phyloP scores from a whole-genome alignment of 2,113 vertebrate genomes.

The Pholis gunnellus region DNA sequence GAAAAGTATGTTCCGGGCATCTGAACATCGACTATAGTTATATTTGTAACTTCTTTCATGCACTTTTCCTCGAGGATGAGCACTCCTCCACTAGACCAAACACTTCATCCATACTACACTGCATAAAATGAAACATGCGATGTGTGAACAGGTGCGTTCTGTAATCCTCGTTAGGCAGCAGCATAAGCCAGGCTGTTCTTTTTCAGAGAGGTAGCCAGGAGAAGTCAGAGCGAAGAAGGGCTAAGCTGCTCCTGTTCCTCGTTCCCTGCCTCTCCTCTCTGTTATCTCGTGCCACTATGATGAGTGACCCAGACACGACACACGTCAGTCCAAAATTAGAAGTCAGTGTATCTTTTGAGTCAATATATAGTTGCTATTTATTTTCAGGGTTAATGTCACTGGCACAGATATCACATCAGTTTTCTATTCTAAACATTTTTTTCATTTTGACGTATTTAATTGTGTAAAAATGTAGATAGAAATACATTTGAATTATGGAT shows the following conservation, averaged over 20 bases:
- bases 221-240: constrained; percentile 54
- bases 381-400: neutral
- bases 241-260: constrained; percentile 60
- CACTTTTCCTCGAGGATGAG: neutral
- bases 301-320: constrained; percentile 59
- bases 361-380: neutral
- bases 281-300: constrained; percentile 53
- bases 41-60: neutral
- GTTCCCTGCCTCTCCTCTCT: constrained; percentile 29
- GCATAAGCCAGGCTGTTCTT: constrained; percentile 73
- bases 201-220: constrained; percentile 62
- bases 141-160: constrained; percentile 69
- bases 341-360: neutral
- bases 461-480: no score
- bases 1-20: neutral
- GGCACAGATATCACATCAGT: neutral
- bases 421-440: neutral
- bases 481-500: neutral
- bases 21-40: neutral
- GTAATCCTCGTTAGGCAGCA: constrained; percentile 75
- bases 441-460: neutral
- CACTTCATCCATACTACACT: constrained; percentile 18
- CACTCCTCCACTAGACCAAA: constrained; percentile 22
- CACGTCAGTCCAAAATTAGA: neutral
- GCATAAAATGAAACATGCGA: constrained; percentile 43